Percentiles rank a stretch among this genome's conserved stretches.
These are phyloP conservation scores for Adelges cooleyi DNA, from an alignment of 1,140 invertebrate species.

Conservation along the genomic window DNA sequence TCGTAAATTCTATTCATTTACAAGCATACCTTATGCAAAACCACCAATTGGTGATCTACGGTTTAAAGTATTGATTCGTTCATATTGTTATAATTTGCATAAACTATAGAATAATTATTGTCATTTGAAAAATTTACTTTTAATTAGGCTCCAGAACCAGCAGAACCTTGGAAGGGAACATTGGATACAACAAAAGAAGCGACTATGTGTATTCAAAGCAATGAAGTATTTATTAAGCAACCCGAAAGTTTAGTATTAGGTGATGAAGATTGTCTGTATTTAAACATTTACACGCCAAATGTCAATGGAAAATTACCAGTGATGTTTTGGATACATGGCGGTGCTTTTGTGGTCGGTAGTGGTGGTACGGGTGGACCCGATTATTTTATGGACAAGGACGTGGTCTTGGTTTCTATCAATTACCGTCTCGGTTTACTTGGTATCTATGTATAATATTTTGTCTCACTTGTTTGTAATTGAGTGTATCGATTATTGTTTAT, in stretches of 20 bases:
- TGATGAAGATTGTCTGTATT: conserved; percentile 29
- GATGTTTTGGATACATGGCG: conserved; percentile 47
- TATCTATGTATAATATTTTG: conserved; percentile 22
- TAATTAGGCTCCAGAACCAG: neutral
- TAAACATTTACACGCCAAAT: conserved; percentile 30
- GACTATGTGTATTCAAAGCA: conserved; percentile 10
- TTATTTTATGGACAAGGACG: conserved; percentile 39
- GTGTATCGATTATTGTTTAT: no score
- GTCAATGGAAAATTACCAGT: conserved; percentile 35
- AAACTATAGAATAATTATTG: no score
- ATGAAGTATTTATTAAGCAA: neutral
- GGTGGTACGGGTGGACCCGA: conserved; percentile 35
- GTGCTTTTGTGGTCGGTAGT: conserved; percentile 39
- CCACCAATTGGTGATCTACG: conserved; percentile 49
- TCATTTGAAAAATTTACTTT: no score
- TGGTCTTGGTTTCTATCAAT: conserved; percentile 42
- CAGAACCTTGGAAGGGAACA: conserved; percentile 6
- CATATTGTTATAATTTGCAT: no score
- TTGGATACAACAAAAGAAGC: conserved; percentile 18
- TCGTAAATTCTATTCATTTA: conserved; percentile 45
- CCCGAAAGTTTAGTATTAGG: neutral
- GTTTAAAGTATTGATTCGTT: conserved; percentile 46
- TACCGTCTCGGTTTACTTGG: conserved; percentile 40
- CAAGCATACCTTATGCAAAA: conserved; percentile 54
- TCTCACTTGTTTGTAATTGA: no score